phyloP scores from a whole-genome alignment of 1,140 invertebrate genomes.

The Zaprionus kolodkinae region DNA sequence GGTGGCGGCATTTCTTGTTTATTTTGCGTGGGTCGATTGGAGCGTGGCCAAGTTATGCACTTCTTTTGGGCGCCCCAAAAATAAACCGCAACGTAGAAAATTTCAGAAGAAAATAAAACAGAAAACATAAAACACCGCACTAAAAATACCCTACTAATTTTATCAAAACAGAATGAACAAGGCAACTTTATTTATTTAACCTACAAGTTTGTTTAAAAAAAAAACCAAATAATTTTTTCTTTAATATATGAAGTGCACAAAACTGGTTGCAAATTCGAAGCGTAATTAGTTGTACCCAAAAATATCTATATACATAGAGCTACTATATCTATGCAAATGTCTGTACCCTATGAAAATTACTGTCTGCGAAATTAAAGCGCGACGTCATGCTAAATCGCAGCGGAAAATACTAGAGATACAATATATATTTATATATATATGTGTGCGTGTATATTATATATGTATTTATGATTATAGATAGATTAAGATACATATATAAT shows the following conservation, averaged over 20 bases:
- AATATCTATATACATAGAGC: slow-evolving; percentile 17
- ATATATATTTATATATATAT: slow-evolving; percentile 10
- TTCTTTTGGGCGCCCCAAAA: slow-evolving; percentile 68
- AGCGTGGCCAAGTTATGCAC: slow-evolving; percentile 76
- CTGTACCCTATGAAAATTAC: slow-evolving; percentile 21
- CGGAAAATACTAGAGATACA: slow-evolving; percentile 9
- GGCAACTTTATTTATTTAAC: background rate
- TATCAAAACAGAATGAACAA: background rate
- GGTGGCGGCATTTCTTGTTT: slow-evolving; percentile 42
- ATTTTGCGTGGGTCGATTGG: slow-evolving; percentile 64
- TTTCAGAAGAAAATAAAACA: slow-evolving; percentile 36
- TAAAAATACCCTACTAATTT: background rate
- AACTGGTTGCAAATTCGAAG: background rate
- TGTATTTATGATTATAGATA: slow-evolving; percentile 16
- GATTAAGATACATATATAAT: slow-evolving; percentile 14
- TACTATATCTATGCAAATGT: slow-evolving; percentile 15
- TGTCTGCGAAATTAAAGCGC: slow-evolving; percentile 51
- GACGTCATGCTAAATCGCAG: slow-evolving; percentile 37
- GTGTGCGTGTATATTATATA: slow-evolving; percentile 10
- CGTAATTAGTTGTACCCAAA: background rate
- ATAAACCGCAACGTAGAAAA: slow-evolving; percentile 58
- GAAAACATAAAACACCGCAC: slow-evolving; percentile 4
- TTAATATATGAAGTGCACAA: background rate
- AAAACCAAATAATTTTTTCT: too few species aligned
- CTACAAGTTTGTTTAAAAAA: too few species aligned